These are phyloP conservation scores for Caenorhabditis plicata DNA, from an alignment of 2,888 invertebrate species.

Conservation along the genomic window DNA sequence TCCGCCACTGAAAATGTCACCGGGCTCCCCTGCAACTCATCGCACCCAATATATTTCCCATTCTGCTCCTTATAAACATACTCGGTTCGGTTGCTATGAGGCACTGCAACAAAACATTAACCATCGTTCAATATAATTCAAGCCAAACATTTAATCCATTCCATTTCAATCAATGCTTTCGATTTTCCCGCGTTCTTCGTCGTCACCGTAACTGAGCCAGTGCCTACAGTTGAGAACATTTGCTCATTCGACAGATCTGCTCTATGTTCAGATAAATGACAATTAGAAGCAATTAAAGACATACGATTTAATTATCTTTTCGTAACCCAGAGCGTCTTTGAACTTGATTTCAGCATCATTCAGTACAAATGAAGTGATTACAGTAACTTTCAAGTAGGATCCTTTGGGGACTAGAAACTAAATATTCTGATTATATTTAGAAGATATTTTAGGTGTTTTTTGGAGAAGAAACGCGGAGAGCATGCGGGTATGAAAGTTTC, in stretches of 20 bases:
- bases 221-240: conserved; percentile 13
- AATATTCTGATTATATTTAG: neutral
- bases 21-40: conserved; percentile 4
- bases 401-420: conserved; percentile 14
- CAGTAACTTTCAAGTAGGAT: conserved; percentile 9
- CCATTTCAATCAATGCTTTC: conserved; percentile 12
- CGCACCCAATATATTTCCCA: conserved; percentile 16
- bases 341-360: conserved; percentile 16
- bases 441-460: neutral
- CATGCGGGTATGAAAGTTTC: too few relatives aligned
- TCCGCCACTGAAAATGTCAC: conserved; percentile 9
- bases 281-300: neutral
- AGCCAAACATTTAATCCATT: conserved; percentile 15
- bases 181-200: conserved; percentile 14
- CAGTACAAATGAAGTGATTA: conserved; percentile 17
- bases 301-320: conserved; percentile 13
- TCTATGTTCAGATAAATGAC: neutral
- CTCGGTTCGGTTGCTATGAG: conserved; percentile 1
- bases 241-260: conserved; percentile 17
- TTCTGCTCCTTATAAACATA: conserved; percentile 11
- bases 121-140: neutral
- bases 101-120: conserved; percentile 6
- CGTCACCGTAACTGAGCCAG: conserved; percentile 3
- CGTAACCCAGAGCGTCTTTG: conserved; percentile 18
- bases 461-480: neutral